phyloP scores from a whole-genome alignment of 2,888 invertebrate species.

The Drosophila kambysellisi region DNA sequence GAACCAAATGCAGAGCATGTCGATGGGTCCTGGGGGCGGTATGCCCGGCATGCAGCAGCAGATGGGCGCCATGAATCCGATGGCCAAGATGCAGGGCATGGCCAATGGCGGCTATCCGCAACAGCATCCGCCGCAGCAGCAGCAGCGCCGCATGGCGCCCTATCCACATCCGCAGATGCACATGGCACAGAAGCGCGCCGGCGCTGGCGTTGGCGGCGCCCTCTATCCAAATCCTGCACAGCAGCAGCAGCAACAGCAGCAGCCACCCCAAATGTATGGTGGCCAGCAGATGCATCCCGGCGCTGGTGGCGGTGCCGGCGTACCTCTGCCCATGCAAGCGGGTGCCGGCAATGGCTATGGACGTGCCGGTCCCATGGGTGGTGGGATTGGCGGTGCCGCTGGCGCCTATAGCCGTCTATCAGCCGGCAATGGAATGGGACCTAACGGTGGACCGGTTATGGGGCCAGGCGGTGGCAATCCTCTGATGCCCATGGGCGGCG shows the following conservation, averaged over 20 bases:
- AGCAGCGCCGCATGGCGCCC: slow-evolving; percentile 90
- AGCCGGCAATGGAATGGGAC: slow-evolving; percentile 69
- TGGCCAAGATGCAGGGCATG: slow-evolving; percentile 87
- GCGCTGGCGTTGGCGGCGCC: slow-evolving; percentile 64
- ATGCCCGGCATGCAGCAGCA: slow-evolving; percentile 85
- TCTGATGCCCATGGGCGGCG: slow-evolving; percentile 72
- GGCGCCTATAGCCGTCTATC: slow-evolving; percentile 73
- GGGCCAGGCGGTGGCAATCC: slow-evolving; percentile 84
- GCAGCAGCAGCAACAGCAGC: slow-evolving; percentile 74
- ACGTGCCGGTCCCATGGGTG: slow-evolving; percentile 79
- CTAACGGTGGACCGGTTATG: slow-evolving; percentile 75
- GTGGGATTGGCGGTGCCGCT: slow-evolving; percentile 55
- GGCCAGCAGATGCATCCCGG: slow-evolving; percentile 83
- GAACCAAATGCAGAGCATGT: slow-evolving; percentile 91
- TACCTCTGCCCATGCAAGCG: slow-evolving; percentile 85
- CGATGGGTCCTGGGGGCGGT: slow-evolving; percentile 86
- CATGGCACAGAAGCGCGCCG: slow-evolving; percentile 90
- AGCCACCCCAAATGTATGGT: slow-evolving; percentile 81
- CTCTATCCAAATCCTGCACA: slow-evolving; percentile 87
- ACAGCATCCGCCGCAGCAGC: slow-evolving; percentile 76
- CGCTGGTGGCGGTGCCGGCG: slow-evolving; percentile 82
- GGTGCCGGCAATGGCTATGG: slow-evolving; percentile 85
- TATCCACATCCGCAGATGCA: slow-evolving; percentile 95
- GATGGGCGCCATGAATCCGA: slow-evolving; percentile 88
- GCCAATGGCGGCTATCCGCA: slow-evolving; percentile 88